Base-by-base conservation (phyloP, 64 coral and sea anemone species). In the Anthopleura sola region DNA sequence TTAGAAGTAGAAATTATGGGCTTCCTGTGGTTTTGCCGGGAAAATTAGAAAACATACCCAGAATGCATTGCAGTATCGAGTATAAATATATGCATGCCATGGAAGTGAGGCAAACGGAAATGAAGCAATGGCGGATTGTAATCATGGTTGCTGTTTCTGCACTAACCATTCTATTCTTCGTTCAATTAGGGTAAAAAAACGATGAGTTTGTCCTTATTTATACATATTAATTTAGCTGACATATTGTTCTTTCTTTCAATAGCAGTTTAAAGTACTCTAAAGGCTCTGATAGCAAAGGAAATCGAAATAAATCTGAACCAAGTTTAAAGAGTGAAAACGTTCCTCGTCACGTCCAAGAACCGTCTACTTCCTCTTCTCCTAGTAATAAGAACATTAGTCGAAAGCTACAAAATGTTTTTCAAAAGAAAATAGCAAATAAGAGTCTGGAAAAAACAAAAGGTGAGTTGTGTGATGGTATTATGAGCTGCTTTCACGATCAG, bases 51-150 rank as follows among this genome's bases (percentile, higher is more conserved):
- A 16, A 33, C 29, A 9, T 34, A 71, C 66, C 66, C 29, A 36
- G 11, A 34, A 71, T 71, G 66, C 66, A 31, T 71, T 71, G 31
- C 66, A 34, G 2, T 5, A 14, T 71, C 3, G 11, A 16, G 0
- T 71, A 71, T 71, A 71, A 71, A 71, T 14, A 36, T 1, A 1
- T 32, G 21, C 9, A 15, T 7, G 14, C 1, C 66, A 71, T 71
- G 82, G 47, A 83, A 83, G 8, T 51, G 82, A 83, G 49, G 55
- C 82, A 83, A 83, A 55, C 31, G 44, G 50, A 50, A 83, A 83
- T 83, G 82, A 83, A 83, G 82, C 82, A 83, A 83, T 83, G 82
- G 82, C 82, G 82, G 53, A 19, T 57, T 9, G 50, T 60, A 34
- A 17, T 60, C 3, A 83, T 58, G 44, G 44, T 39, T 12, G 82